phyloP scores from a whole-genome alignment of 1,140 invertebrate species.

The Bombyx mori region DNA sequence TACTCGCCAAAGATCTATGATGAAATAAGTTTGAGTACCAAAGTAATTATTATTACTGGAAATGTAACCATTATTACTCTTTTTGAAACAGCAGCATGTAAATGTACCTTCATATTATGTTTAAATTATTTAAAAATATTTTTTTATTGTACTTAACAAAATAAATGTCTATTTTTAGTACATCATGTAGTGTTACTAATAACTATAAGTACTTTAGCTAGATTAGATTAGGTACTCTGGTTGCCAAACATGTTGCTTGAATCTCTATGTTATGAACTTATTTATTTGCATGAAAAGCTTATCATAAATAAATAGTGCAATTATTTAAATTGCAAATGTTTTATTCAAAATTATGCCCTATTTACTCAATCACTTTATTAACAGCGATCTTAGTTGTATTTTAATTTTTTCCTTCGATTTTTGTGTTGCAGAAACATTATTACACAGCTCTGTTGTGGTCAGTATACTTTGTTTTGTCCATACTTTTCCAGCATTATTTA shows the following conservation, averaged over 20 bases:
- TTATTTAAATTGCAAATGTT: slow-evolving; percentile 25
- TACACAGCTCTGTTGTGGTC: too few relatives aligned
- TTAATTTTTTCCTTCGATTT: too few relatives aligned
- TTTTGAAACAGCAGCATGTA: background rate
- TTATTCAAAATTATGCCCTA: background rate
- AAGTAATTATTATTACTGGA: too few relatives aligned
- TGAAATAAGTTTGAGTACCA: too few relatives aligned
- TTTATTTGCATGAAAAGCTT: slow-evolving; percentile 67
- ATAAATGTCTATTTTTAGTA: background rate
- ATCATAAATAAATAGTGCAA: slow-evolving; percentile 56
- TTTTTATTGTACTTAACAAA: background rate
- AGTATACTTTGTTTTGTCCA: too few relatives aligned
- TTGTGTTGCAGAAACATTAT: too few relatives aligned
- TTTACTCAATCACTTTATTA: too few relatives aligned
- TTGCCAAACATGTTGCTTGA: slow-evolving; percentile 66
- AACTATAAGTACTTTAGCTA: slow-evolving; percentile 21
- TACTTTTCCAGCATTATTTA: too few relatives aligned
- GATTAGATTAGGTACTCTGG: slow-evolving; percentile 43
- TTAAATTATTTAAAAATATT: background rate
- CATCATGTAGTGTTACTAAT: slow-evolving; percentile 9
- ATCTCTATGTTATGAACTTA: slow-evolving; percentile 48
- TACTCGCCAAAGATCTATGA: too few relatives aligned
- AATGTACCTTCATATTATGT: background rate
- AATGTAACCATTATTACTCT: background rate
- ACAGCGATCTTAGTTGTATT: background rate